phyloP scores from a whole-genome alignment of 1,140 invertebrate species.

The Drosophila auraria region DNA sequence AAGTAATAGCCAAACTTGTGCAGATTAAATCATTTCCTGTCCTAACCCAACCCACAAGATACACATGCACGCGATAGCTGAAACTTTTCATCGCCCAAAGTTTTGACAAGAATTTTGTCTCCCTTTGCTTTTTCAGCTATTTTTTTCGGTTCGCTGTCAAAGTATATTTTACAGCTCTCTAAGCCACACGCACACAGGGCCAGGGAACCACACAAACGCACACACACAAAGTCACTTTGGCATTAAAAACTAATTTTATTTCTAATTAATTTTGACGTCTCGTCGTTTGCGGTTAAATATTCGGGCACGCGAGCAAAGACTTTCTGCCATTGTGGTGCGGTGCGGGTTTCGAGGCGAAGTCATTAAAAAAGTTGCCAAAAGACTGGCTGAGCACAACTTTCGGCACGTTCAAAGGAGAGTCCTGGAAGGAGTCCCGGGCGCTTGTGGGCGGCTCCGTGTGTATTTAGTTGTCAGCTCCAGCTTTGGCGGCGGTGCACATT shows the following conservation, averaged over 20 bases:
- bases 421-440: not conserved
- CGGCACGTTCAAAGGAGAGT: constrained; percentile 39
- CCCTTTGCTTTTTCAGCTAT: constrained; percentile 39
- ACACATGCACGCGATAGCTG: constrained; percentile 22
- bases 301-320: constrained; percentile 74
- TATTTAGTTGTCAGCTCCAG: constrained; percentile 80
- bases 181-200: constrained; percentile 28
- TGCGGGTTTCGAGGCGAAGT: constrained; percentile 52
- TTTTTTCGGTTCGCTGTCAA: constrained; percentile 20
- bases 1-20: constrained; percentile 51
- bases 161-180: constrained; percentile 65
- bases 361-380: constrained; percentile 82
- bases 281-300: constrained; percentile 83
- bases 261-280: constrained; percentile 84
- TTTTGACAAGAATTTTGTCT: constrained; percentile 68
- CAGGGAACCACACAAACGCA: constrained; percentile 1
- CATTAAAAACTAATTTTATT: constrained; percentile 83
- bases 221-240: constrained; percentile 56
- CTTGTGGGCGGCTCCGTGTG: constrained; percentile 29
- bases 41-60: constrained; percentile 37
- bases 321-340: constrained; percentile 51
- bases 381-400: constrained; percentile 64
- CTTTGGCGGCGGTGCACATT: constrained; percentile 68
- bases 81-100: constrained; percentile 65
- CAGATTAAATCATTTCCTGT: constrained; percentile 74